These are phyloP conservation scores for Pristis pectinata DNA, from an alignment of 2,797 vertebrate species.

Conservation along the genomic window DNA sequence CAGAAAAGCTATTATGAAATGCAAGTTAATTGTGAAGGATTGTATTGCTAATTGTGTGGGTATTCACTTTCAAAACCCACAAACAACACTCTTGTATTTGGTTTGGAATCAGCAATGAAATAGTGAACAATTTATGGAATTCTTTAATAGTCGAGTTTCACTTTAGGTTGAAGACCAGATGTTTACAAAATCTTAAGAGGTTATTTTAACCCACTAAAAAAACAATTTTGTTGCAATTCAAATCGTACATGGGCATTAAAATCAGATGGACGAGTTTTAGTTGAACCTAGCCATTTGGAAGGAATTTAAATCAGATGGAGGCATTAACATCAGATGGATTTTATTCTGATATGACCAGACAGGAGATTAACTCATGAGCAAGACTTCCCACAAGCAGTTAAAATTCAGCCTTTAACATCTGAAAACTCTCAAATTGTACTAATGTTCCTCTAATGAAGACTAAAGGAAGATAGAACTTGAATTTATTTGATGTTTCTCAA, in stretches of 20 bases:
- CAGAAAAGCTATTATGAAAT: constrained; percentile 9
- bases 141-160: background rate
- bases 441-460: background rate
- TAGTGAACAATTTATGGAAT: background rate
- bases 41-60: background rate
- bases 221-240: background rate
- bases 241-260: background rate
- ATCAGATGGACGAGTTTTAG: background rate
- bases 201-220: background rate
- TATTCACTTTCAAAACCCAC: background rate
- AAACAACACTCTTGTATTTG: background rate
- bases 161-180: background rate
- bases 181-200: background rate
- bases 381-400: background rate
- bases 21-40: constrained; percentile 8
- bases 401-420: background rate
- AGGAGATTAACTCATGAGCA: background rate
- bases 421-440: background rate
- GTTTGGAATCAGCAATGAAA: background rate
- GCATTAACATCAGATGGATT: background rate
- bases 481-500: background rate
- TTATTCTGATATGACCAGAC: background rate
- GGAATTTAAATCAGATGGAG: background rate
- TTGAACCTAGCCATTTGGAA: no score
- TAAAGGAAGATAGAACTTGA: background rate